Percentiles rank a stretch among this genome's conserved stretches.
These are phyloP conservation scores for Acridotheres tristis DNA, from an alignment of 2,797 vertebrate genomes.

Conservation along the genomic window DNA sequence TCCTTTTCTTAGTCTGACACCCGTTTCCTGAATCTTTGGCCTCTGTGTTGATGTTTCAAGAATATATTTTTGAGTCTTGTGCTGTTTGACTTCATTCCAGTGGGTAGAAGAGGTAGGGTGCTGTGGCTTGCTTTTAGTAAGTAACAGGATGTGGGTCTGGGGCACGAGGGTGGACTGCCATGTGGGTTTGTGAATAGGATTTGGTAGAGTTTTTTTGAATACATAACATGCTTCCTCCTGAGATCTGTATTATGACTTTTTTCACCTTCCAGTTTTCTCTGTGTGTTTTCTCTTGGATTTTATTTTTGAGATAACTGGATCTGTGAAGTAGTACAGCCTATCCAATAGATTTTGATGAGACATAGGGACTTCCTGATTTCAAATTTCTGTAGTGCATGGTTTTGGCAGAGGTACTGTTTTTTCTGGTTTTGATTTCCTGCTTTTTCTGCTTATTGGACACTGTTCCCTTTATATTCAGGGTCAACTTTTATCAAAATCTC, in stretches of 20 bases:
- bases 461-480: not conserved
- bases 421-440: not conserved
- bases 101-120: not conserved
- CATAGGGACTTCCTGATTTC: not conserved
- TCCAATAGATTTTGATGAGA: not conserved
- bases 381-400: not conserved
- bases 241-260: not conserved
- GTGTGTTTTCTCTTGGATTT: not conserved
- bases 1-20: constrained; percentile 32
- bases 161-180: not conserved
- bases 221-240: not conserved
- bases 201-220: not conserved
- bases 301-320: not conserved
- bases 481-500: not conserved
- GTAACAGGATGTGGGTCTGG: constrained; percentile 58
- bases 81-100: constrained; percentile 22
- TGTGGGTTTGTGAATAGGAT: not conserved
- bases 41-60: constrained; percentile 23
- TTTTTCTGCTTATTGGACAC: not conserved
- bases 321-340: not conserved
- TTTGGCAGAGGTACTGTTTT: not conserved
- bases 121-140: constrained; percentile 40
- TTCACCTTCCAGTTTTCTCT: not conserved
- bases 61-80: constrained; percentile 45
- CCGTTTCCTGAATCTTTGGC: constrained; percentile 12